phyloP scores from a whole-genome alignment of 2,113 vertebrate genomes.

The Plestiodon gilberti region DNA sequence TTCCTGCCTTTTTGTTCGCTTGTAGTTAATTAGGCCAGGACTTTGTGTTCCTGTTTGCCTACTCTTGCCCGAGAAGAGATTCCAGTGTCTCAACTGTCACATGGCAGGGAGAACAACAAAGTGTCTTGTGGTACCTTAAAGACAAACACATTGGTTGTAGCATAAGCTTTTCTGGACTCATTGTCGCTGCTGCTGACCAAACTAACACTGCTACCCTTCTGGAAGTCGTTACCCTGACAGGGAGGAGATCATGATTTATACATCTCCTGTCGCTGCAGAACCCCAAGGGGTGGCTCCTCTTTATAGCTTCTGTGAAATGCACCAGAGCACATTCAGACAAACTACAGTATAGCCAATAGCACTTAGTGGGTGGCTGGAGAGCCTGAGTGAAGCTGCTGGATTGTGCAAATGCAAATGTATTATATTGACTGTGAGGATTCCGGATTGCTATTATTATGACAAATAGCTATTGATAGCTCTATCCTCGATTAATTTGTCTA shows the following conservation, averaged over 20 bases:
- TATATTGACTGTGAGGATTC: too few species aligned
- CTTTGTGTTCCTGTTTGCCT: neutral
- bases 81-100: neutral
- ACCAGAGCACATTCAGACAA: neutral
- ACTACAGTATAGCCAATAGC: neutral
- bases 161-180: too few species aligned
- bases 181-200: too few species aligned
- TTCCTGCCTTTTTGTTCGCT: neutral
- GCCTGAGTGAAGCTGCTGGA: neutral
- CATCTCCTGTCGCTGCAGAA: neutral
- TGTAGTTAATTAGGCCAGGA: neutral
- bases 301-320: too few species aligned
- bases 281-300: neutral
- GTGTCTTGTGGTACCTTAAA: too few species aligned
- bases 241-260: neutral
- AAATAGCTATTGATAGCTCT: too few species aligned
- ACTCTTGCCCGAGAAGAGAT: neutral
- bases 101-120: neutral
- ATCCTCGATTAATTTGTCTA: neutral
- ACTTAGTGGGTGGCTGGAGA: neutral
- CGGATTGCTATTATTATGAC: too few species aligned
- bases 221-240: too few species aligned
- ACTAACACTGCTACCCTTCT: too few species aligned
- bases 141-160: too few species aligned
- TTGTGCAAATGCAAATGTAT: too few species aligned